phyloP scores from a whole-genome alignment of 1,140 invertebrate genomes.

The Eciton burchellii region DNA sequence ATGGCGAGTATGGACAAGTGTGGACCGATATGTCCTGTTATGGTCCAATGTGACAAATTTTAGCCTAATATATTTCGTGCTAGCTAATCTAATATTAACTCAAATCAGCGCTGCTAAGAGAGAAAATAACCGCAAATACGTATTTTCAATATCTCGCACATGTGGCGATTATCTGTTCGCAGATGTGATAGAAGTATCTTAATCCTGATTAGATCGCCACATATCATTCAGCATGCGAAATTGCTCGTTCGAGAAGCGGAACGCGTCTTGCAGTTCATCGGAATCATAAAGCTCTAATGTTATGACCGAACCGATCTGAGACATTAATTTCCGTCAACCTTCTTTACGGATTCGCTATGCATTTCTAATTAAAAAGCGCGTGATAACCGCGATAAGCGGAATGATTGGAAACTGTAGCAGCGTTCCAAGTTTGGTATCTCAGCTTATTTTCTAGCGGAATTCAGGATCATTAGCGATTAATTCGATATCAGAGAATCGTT shows the following conservation, averaged over 20 bases:
- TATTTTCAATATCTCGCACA: slow-evolving; percentile 61
- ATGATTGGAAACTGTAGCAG: not conserved
- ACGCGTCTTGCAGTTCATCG: not conserved
- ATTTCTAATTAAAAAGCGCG: not conserved
- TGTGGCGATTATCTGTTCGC: slow-evolving; percentile 54
- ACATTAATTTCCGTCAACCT: slow-evolving; percentile 16
- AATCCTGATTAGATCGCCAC: slow-evolving; percentile 45
- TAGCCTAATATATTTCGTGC: slow-evolving; percentile 37
- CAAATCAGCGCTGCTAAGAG: slow-evolving; percentile 74
- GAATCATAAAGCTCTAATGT: not conserved
- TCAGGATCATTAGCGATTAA: not conserved
- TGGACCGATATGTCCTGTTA: no score
- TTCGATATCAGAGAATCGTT: not conserved
- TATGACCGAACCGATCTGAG: not conserved
- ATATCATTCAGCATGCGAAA: not conserved
- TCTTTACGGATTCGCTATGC: not conserved
- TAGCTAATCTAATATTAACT: slow-evolving; percentile 72
- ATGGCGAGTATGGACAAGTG: no score
- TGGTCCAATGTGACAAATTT: no score
- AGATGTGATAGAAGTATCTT: slow-evolving; percentile 72
- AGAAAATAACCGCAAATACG: slow-evolving; percentile 64
- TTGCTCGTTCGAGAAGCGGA: not conserved
- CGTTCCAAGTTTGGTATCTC: not conserved
- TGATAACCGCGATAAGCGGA: not conserved
- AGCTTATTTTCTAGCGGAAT: no score